Percentiles rank a stretch among this genome's conserved stretches.
Conservation (phyloP, 2,113 vertebrate genomes). For the Esox niger region DNA sequence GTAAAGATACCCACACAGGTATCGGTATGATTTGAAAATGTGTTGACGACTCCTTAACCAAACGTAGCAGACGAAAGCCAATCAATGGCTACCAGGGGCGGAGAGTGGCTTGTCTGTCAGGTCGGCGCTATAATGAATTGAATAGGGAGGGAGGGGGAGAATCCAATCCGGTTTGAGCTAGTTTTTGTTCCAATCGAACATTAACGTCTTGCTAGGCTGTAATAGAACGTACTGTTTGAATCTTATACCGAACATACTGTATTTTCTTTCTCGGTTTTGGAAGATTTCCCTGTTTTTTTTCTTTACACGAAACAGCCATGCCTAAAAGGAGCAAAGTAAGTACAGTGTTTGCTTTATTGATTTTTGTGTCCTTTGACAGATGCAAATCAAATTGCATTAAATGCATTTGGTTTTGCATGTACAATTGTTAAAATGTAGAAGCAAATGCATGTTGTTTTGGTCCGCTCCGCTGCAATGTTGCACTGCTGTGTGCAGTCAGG, state of each 20-base stretch:
- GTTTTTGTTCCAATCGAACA: constrained; percentile 80
- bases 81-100: constrained; percentile 48
- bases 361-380: constrained; percentile 37
- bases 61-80: no score
- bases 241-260: constrained; percentile 61
- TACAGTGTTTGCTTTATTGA: constrained; percentile 58
- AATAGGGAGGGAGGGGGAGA: constrained; percentile 69
- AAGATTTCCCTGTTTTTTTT: constrained; percentile 37
- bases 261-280: constrained; percentile 42
- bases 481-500: constrained; percentile 14
- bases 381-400: constrained; percentile 23
- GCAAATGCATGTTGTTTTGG: neutral
- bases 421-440: constrained; percentile 22
- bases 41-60: constrained; percentile 28
- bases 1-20: constrained; percentile 53
- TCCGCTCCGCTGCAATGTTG: constrained; percentile 7
- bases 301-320: constrained; percentile 71
- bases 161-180: constrained; percentile 87
- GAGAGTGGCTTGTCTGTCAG: constrained; percentile 57
- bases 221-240: constrained; percentile 68
- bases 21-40: constrained; percentile 67
- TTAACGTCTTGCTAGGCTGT: constrained; percentile 71
- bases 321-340: constrained; percentile 83
- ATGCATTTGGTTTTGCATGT: constrained; percentile 10
- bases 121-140: constrained; percentile 67